These are phyloP conservation scores for Lanius collurio DNA, from an alignment of 2,113 vertebrate species.

Conservation along the genomic window DNA sequence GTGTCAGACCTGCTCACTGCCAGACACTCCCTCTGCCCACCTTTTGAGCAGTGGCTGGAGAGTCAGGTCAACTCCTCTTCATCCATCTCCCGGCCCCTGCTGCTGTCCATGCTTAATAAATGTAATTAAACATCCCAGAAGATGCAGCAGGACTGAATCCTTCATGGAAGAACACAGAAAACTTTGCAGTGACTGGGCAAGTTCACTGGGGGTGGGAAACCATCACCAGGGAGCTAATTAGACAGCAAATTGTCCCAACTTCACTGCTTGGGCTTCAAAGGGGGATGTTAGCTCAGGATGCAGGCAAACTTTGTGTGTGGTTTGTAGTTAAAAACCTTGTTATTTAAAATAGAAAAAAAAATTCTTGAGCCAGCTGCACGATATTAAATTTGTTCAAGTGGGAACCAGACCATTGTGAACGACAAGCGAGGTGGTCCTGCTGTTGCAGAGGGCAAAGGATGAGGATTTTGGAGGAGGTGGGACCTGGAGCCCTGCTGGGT, in stretches of 20 bases:
- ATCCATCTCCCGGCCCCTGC: background rate
- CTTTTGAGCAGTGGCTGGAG: background rate
- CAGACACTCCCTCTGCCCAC: background rate
- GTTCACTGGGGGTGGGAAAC: background rate
- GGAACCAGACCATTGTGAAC: background rate
- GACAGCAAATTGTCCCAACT: background rate
- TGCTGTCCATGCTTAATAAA: background rate
- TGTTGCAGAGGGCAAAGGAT: background rate
- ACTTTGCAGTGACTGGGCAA: background rate
- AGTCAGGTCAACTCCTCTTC: background rate
- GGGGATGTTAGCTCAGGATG: background rate
- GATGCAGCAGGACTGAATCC: background rate
- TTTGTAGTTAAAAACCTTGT: background rate
- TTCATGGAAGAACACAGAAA: background rate
- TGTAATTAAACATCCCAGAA: background rate
- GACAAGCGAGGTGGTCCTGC: fast-evolving
- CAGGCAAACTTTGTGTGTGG: background rate
- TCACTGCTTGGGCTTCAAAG: background rate
- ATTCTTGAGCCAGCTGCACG: background rate
- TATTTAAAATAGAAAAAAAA: background rate
- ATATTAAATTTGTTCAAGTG: background rate
- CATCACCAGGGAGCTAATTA: background rate
- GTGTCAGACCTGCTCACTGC: background rate
- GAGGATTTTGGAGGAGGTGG: background rate
- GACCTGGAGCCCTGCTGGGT: background rate